These are phyloP conservation scores for Pseudachorutes palmiensis DNA, from an alignment of 1,140 invertebrate species.

Conservation along the genomic window DNA sequence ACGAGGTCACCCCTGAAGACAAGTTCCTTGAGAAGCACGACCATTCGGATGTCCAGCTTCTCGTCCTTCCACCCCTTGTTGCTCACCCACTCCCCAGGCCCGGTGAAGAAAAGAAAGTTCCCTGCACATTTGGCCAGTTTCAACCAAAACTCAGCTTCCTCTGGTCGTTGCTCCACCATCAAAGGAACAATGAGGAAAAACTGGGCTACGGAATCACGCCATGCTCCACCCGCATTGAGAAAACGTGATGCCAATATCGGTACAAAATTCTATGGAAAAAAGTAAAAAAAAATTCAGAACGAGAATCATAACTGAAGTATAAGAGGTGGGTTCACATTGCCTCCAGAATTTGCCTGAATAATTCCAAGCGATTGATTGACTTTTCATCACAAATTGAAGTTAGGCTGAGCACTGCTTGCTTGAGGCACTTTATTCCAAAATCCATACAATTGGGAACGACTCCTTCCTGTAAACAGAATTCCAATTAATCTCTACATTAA, in stretches of 20 bases:
- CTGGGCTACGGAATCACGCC: conserved; percentile 33
- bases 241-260: conserved; percentile 34
- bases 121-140: conserved; percentile 31
- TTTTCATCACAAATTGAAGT: conserved; percentile 21
- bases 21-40: conserved; percentile 33
- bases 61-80: conserved; percentile 38
- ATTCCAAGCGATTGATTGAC: conserved; percentile 17
- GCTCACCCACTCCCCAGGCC: conserved; percentile 32
- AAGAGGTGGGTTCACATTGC: conserved; percentile 6
- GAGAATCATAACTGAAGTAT: neutral
- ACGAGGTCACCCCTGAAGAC: conserved; percentile 34
- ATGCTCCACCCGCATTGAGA: conserved; percentile 33
- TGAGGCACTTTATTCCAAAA: conserved; percentile 36
- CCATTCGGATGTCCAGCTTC: conserved; percentile 34
- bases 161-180: conserved; percentile 26
- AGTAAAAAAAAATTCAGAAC: neutral
- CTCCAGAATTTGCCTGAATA: conserved; percentile 23
- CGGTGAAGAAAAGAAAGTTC: conserved; percentile 35
- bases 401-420: conserved; percentile 22
- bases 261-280: conserved; percentile 31
- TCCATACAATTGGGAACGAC: conserved; percentile 36
- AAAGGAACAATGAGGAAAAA: conserved; percentile 34
- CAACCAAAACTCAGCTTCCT: conserved; percentile 30
- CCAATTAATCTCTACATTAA: neutral
- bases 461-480: conserved; percentile 24